phyloP scores from a whole-genome alignment of 2,797 vertebrate species.

The Melanotaenia nigrans region DNA sequence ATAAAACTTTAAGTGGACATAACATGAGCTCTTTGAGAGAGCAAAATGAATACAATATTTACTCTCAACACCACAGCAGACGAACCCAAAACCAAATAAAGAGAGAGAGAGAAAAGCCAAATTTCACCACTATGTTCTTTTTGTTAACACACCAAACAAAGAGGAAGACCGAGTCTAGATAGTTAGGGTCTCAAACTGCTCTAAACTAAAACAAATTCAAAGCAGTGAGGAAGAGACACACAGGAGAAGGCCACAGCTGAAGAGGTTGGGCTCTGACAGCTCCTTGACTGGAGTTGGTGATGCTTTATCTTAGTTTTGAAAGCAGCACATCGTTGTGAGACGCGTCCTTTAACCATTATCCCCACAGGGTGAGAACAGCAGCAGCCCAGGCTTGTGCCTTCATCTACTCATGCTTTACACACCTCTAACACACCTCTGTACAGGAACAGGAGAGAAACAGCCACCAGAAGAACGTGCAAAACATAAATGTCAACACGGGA shows the following conservation, averaged over 20 bases:
- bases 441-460: slow-evolving; percentile 16
- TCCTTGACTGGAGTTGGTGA: not conserved
- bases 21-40: not conserved
- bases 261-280: not conserved
- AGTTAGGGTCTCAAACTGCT: slow-evolving; percentile 11
- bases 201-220: not conserved
- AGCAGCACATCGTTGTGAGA: slow-evolving; percentile 9
- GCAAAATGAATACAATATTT: not conserved
- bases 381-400: not conserved
- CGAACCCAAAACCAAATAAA: slow-evolving; percentile 16
- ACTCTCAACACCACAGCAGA: not conserved
- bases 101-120: not conserved
- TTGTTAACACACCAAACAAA: slow-evolving; percentile 36
- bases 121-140: not conserved
- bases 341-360: slow-evolving; percentile 7
- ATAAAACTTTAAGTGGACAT: not conserved
- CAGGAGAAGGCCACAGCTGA: not conserved
- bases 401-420: not conserved
- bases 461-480: slow-evolving; percentile 29
- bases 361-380: slow-evolving; percentile 3
- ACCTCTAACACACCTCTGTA: not conserved
- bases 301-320: slow-evolving; percentile 1
- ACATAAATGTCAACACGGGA: slow-evolving; percentile 51
- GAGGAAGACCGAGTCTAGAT: slow-evolving; percentile 1
- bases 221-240: not conserved